phyloP scores from a whole-genome alignment of 2,888 invertebrate species.

The Nephrotoma appendiculata region DNA sequence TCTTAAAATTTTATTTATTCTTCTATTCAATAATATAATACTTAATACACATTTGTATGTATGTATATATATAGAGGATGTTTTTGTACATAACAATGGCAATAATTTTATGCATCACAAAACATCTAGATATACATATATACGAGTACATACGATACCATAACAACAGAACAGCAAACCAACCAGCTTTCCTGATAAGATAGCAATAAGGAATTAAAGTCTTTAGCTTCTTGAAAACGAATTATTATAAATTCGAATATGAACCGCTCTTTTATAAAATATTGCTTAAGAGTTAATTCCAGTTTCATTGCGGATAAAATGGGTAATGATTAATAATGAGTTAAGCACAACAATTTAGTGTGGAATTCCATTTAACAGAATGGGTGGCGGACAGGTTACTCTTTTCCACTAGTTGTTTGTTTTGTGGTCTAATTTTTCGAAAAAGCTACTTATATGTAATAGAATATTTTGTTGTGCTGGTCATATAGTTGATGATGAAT shows the following conservation, averaged over 20 bases:
- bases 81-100: neutral
- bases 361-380: too few species aligned
- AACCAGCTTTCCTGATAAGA: neutral
- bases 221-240: neutral
- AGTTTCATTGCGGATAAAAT: neutral
- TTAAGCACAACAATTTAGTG: too few species aligned
- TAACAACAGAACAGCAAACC: neutral
- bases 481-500: too few species aligned
- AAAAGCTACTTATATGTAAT: too few species aligned
- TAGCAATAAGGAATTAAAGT: neutral
- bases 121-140: neutral
- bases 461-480: too few species aligned
- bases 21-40: neutral
- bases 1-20: neutral
- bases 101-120: neutral
- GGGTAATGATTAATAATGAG: too few species aligned
- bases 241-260: neutral
- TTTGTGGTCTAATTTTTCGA: too few species aligned
- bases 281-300: neutral
- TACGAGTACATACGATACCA: neutral
- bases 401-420: too few species aligned
- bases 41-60: neutral
- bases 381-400: too few species aligned
- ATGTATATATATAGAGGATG: neutral
- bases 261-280: neutral